These are phyloP conservation scores for Lycorma delicatula DNA, from an alignment of 1,140 invertebrate genomes.

Conservation along the genomic window DNA sequence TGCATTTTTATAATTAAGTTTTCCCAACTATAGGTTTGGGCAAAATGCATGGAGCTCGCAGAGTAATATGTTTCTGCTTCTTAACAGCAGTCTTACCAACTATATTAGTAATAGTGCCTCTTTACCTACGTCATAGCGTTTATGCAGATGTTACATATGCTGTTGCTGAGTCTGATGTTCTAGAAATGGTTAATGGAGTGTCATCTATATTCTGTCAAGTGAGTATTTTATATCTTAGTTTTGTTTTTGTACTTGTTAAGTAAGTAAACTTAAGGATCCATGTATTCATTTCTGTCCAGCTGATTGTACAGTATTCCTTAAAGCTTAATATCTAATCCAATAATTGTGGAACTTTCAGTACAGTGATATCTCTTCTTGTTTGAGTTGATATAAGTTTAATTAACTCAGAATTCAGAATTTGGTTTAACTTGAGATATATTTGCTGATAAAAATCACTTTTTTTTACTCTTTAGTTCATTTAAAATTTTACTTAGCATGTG, in stretches of 20 bases:
- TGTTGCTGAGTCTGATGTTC: slow-evolving; percentile 70
- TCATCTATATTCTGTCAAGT: slow-evolving; percentile 65
- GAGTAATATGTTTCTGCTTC: slow-evolving; percentile 63
- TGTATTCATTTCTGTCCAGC: not conserved
- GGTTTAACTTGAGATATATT: too few species aligned
- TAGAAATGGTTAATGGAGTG: slow-evolving; percentile 66
- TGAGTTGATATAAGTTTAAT: too few species aligned
- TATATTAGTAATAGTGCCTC: slow-evolving; percentile 57
- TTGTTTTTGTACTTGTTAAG: not conserved
- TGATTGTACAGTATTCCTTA: slow-evolving; percentile 4
- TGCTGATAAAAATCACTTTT: too few species aligned
- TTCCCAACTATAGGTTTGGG: slow-evolving; percentile 53
- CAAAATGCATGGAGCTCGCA: slow-evolving; percentile 64
- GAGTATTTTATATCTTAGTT: slow-evolving; percentile 21
- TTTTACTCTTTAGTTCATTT: too few species aligned
- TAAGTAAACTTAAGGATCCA: not conserved
- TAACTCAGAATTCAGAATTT: too few species aligned
- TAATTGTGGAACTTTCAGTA: too few species aligned
- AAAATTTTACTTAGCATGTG: too few species aligned
- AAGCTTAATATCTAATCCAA: slow-evolving; percentile 23
- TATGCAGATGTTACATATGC: slow-evolving; percentile 64
- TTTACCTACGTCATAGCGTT: slow-evolving; percentile 62
- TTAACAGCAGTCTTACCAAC: slow-evolving; percentile 62
- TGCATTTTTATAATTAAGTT: too few species aligned
- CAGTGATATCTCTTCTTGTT: too few species aligned